Evolutionary conservation across 2,888 invertebrate genomes (phyloP).

Genomic region (Auanema freiburgensis): DNA sequence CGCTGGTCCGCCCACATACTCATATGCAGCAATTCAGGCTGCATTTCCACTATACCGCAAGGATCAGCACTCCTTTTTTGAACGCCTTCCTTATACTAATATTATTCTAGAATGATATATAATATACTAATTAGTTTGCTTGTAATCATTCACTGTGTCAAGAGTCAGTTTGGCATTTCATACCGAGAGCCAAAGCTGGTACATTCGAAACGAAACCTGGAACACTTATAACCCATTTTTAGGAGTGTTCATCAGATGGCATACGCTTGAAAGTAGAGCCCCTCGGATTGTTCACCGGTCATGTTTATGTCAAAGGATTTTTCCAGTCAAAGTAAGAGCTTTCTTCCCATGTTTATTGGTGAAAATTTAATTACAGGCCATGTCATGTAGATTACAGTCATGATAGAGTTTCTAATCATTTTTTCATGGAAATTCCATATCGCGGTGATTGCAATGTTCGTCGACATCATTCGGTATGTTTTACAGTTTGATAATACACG

Average conservation of each 20-base stretch:
- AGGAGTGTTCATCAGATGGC: conserved; percentile 55
- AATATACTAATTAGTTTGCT: too few species aligned
- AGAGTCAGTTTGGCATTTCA: too few species aligned
- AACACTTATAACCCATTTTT: conserved; percentile 12
- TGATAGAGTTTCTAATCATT: conserved; percentile 40
- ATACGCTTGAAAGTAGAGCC: conserved; percentile 49
- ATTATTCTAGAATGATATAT: too few species aligned
- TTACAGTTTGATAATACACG: not conserved
- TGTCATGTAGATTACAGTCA: conserved; percentile 49
- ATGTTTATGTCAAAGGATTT: conserved; percentile 62
- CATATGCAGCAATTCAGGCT: too few species aligned
- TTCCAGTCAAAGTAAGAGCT: conserved; percentile 41
- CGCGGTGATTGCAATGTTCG: conserved; percentile 54
- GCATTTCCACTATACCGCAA: too few species aligned
- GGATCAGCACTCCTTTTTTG: too few species aligned
- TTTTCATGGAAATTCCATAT: conserved; percentile 58
- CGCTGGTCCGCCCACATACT: too few species aligned
- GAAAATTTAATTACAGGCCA: conserved; percentile 21
- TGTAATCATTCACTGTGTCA: too few species aligned
- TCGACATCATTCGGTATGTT: conserved; percentile 40
- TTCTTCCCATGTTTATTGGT: not conserved
- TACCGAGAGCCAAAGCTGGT: too few species aligned
- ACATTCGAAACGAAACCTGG: too few species aligned
- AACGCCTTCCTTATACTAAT: too few species aligned
- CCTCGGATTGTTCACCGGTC: conserved; percentile 51